Base-by-base conservation (phyloP, 2,888 invertebrate species). In the Pristionchus exspectatus region DNA sequence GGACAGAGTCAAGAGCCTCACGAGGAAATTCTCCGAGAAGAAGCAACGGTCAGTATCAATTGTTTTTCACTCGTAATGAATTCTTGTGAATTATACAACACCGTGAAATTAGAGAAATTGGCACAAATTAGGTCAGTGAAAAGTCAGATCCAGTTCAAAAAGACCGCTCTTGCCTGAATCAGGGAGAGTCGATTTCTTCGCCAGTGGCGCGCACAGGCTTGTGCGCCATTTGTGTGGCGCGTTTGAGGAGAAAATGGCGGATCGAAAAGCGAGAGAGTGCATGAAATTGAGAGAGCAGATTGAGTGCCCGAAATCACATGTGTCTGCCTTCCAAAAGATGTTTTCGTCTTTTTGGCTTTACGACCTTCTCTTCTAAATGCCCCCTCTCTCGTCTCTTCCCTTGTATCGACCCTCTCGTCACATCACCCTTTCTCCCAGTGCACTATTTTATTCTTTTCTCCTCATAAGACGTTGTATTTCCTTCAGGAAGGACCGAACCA, bases 1-100 rank as follows among this genome's bases (percentile, higher is more conserved):
- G 87, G 93, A 94, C 74, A 91, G 94, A n/a, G 93, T 94, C n/a
- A 93, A 93, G 56, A 94, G 93, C 88, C 91, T 94, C 16, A 93
- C 94, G 16, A 90, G 94, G 38, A 92, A 94, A 86, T 90, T 94
- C 30, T 93, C 93, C 14, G 93, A 93, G 10, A 94, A 93, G 63
- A 88, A 88, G n/a, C 77, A 54, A 33, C 50, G 88, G 88, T 88
- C 44, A 44, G 77, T 44, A 2, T 24, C 3, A 21, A 44, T 9
- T 44, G 1, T 44, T 24, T 77, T 77, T 44, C 44, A 77, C 16
- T 0, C 33, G 33, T 72, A 18, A 30, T 21, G 30, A 72, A 16
- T 18, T 30, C 16, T 77, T 24, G 18, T 27, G 77, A 44, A 4
- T 77, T 21, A 5, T 44, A 44, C 21, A 30, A 77, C 10, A 10